Percentiles rank a stretch among this genome's conserved stretches.
Conservation (phyloP, 2,888 invertebrate genomes). For the Lasioglossum vierecki region DNA sequence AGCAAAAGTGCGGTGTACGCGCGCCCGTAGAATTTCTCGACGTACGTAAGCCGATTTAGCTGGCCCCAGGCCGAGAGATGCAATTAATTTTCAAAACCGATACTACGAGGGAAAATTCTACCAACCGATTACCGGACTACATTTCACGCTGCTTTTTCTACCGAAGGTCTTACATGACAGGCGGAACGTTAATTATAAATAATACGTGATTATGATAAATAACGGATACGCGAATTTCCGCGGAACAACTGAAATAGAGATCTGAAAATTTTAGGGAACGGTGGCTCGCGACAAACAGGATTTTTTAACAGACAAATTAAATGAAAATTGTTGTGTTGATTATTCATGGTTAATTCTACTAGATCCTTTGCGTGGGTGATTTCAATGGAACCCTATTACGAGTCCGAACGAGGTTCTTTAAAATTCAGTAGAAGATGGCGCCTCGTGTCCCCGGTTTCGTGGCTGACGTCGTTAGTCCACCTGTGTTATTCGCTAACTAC, state of each 20-base stretch:
- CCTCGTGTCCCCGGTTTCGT: neutral
- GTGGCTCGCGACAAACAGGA: neutral
- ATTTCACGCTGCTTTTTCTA: neutral
- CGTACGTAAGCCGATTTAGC: conserved; percentile 76
- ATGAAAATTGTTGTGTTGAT: neutral
- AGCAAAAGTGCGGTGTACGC: conserved; percentile 25
- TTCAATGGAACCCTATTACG: neutral
- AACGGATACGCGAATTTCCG: neutral
- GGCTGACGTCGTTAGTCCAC: neutral
- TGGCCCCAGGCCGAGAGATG: conserved; percentile 52
- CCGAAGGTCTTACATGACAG: neutral
- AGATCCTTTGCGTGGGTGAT: neutral
- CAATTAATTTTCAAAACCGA: conserved; percentile 78
- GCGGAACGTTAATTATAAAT: neutral
- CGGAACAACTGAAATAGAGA: no score
- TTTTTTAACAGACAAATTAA: neutral
- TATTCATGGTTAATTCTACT: no score
- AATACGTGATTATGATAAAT: neutral
- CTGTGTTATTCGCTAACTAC: conserved; percentile 2
- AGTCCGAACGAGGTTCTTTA: neutral
- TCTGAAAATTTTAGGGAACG: no score
- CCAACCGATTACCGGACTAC: conserved; percentile 19
- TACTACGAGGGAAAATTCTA: conserved; percentile 55
- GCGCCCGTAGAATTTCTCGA: conserved; percentile 59
- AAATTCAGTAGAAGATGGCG: neutral